Evolutionary conservation across 2,888 invertebrate genomes (phyloP).

Genomic region (Nymphalis c-album): DNA sequence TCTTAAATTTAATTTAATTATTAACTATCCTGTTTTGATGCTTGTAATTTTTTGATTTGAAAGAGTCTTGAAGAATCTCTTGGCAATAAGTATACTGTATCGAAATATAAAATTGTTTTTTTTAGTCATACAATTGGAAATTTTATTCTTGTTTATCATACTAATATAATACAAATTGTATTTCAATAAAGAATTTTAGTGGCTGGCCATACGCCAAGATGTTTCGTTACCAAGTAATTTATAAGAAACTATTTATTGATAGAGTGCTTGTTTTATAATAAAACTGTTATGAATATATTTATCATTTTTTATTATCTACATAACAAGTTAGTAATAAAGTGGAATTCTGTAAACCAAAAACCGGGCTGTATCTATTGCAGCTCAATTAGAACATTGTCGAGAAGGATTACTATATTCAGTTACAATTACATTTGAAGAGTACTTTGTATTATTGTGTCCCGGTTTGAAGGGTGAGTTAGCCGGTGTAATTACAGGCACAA

Average conservation of each 20-base stretch:
- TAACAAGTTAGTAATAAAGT: no score
- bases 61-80: background rate
- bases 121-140: background rate
- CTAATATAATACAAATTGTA: background rate
- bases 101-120: no score
- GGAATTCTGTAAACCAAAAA: no score
- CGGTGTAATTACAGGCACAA: no score
- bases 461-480: no score
- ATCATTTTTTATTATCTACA: background rate
- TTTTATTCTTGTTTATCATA: background rate
- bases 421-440: no score
- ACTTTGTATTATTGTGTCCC: no score
- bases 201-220: constrained; percentile 6
- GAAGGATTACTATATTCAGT: no score
- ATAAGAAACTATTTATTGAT: constrained; percentile 2
- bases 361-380: no score
- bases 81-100: background rate
- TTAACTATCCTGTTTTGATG: background rate
- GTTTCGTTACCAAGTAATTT: constrained; percentile 2
- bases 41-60: background rate
- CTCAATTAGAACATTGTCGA: no score
- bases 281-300: background rate
- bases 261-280: background rate
- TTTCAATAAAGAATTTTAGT: background rate
- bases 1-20: background rate